Conservation (phyloP, 2,888 invertebrate genomes). For the Mellilla xanthometata region DNA sequence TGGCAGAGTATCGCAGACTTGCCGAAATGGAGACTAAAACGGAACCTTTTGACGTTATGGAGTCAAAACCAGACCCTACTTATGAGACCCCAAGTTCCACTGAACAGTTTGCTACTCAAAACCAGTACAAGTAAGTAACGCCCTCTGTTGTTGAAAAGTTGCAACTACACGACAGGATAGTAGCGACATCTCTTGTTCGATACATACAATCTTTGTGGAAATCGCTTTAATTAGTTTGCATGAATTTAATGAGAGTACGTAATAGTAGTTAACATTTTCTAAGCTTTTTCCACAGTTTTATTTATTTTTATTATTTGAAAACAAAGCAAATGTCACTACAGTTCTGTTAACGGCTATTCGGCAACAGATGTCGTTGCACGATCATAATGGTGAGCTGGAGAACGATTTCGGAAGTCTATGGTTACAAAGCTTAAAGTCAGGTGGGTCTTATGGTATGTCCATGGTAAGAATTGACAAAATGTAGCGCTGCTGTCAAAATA, state of each 20-base stretch:
- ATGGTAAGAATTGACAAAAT: constrained; percentile 7
- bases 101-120: constrained; percentile 18
- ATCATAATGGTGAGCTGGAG: constrained; percentile 5
- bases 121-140: constrained; percentile 28
- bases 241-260: neutral
- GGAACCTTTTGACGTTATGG: constrained; percentile 7
- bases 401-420: constrained; percentile 3
- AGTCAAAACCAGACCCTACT: constrained; percentile 7
- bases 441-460: constrained; percentile 17
- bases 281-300: constrained; percentile 4
- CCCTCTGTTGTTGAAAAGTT: constrained; percentile 33
- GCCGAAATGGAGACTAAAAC: constrained; percentile 18
- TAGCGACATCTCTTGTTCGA: constrained; percentile 31
- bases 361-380: constrained; percentile 33
- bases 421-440: constrained; percentile 6
- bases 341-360: constrained; percentile 27
- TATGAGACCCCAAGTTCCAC: constrained; percentile 26
- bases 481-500: constrained; percentile 3
- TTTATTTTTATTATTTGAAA: neutral
- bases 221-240: neutral
- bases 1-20: constrained; percentile 16
- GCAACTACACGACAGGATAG: constrained; percentile 21
- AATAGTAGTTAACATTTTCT: neutral
- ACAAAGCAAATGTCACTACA: constrained; percentile 28
- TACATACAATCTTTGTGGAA: constrained; percentile 8